Conservation (phyloP, 2,888 invertebrate species). For the Cactoblastis cactorum region DNA sequence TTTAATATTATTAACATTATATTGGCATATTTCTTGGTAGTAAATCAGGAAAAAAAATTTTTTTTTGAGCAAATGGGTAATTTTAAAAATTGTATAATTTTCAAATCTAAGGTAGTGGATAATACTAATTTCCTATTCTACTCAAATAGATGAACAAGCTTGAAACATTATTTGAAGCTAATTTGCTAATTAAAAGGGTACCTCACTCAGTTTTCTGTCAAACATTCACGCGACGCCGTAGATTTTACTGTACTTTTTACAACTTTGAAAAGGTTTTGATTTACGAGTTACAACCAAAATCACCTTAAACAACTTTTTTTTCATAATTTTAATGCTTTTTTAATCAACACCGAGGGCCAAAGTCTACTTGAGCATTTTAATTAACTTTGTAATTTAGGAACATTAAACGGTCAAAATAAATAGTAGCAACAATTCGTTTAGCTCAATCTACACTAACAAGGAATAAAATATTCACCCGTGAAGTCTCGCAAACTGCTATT, state of each 20-base stretch:
- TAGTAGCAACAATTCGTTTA: slow-evolving; percentile 50
- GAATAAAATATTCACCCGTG: slow-evolving; percentile 63
- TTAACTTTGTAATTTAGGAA: not conserved
- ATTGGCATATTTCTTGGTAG: no score
- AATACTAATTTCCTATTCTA: no score
- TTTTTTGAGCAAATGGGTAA: no score
- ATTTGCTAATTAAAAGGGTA: slow-evolving; percentile 6
- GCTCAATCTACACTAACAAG: slow-evolving; percentile 51
- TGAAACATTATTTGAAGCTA: not conserved
- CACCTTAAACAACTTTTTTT: slow-evolving; percentile 36
- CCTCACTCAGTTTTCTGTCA: slow-evolving; percentile 32
- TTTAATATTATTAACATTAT: no score
- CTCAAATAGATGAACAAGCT: not conserved
- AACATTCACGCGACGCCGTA: slow-evolving; percentile 33
- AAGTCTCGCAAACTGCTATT: slow-evolving; percentile 56
- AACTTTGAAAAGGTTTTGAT: slow-evolving; percentile 47
- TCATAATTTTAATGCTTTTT: slow-evolving; percentile 44
- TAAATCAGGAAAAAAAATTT: no score
- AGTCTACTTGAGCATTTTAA: not conserved
- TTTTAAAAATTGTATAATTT: no score
- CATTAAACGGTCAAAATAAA: slow-evolving; percentile 20
- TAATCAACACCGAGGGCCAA: slow-evolving; percentile 34
- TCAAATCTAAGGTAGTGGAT: no score
- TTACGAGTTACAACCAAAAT: slow-evolving; percentile 34
- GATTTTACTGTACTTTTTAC: slow-evolving; percentile 45